A percentile compares a stretch with the other conserved stretches of the same genome.
These are phyloP conservation scores for Colletes gigas DNA, from an alignment of 1,140 invertebrate genomes.

Conservation along the genomic window DNA sequence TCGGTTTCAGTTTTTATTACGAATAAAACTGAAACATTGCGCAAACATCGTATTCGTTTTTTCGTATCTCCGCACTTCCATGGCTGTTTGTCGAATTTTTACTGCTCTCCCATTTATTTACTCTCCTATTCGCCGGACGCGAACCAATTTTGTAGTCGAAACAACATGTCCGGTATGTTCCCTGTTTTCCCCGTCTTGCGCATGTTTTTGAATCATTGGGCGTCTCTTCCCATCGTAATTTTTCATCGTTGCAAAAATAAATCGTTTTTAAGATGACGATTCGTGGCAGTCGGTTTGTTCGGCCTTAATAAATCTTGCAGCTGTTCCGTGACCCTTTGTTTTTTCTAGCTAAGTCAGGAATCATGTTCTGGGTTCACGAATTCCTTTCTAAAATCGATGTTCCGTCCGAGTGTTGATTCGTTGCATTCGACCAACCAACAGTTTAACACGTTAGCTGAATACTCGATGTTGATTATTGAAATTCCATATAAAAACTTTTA, in stretches of 20 bases:
- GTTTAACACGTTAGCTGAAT: neutral
- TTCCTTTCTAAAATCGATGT: slow-evolving; percentile 37
- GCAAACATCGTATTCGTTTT: neutral
- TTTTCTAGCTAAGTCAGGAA: slow-evolving; percentile 22
- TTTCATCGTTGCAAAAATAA: slow-evolving; percentile 38
- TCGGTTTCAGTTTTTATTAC: slow-evolving; percentile 1
- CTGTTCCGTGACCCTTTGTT: slow-evolving; percentile 23
- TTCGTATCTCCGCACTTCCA: neutral
- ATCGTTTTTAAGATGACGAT: slow-evolving; percentile 5
- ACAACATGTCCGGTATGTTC: neutral
- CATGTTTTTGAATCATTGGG: neutral
- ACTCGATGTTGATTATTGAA: too few species aligned
- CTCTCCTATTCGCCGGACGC: neutral
- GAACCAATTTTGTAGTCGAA: neutral
- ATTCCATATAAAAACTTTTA: too few species aligned
- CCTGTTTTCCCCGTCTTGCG: neutral
- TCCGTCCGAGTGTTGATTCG: neutral
- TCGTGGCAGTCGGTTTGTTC: neutral
- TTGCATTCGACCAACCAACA: neutral
- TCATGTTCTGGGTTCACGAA: neutral
- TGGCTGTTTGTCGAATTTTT: neutral
- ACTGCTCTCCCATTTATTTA: neutral
- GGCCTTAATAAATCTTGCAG: slow-evolving; percentile 33
- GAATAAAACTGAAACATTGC: neutral
- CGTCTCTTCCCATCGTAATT: neutral